Percentiles rank a stretch among this genome's conserved stretches.
These are phyloP conservation scores for Alcis repandata DNA, from an alignment of 2,888 invertebrate genomes.

Conservation along the genomic window DNA sequence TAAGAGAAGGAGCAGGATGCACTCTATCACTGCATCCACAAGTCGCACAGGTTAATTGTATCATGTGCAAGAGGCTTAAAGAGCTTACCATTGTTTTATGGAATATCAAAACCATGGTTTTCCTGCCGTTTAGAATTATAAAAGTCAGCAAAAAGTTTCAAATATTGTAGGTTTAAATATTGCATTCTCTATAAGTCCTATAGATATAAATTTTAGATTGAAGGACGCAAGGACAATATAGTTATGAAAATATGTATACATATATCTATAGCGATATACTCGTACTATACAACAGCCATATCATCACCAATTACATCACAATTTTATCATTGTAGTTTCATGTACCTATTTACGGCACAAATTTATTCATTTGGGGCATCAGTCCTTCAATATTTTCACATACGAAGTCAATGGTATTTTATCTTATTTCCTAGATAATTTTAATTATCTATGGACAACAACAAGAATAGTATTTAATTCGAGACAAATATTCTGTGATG, in stretches of 20 bases:
- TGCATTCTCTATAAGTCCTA: too few species aligned
- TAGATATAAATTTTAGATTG: constrained; percentile 13
- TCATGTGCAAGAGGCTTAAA: too few species aligned
- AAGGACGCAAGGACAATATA: constrained; percentile 25
- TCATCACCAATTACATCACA: constrained; percentile 61
- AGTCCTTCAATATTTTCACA: constrained; percentile 31
- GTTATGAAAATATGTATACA: constrained; percentile 52
- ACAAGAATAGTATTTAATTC: constrained; percentile 16
- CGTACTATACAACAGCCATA: constrained; percentile 60
- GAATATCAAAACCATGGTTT: too few species aligned
- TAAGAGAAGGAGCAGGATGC: too few species aligned
- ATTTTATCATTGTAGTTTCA: background rate
- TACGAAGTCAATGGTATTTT: constrained; percentile 1
- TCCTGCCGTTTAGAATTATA: too few species aligned
- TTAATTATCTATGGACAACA: background rate
- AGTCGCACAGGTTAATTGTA: too few species aligned
- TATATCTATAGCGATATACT: constrained; percentile 45
- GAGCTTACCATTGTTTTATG: too few species aligned
- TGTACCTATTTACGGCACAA: too few species aligned
- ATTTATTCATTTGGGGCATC: constrained; percentile 48
- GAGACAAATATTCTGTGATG: too few species aligned
- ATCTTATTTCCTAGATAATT: constrained; percentile 1
- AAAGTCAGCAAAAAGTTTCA: too few species aligned
- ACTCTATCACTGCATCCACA: too few species aligned
- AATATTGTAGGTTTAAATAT: too few species aligned